Conservation (phyloP, 2,797 vertebrate genomes). For the Sternotherus odoratus region DNA sequence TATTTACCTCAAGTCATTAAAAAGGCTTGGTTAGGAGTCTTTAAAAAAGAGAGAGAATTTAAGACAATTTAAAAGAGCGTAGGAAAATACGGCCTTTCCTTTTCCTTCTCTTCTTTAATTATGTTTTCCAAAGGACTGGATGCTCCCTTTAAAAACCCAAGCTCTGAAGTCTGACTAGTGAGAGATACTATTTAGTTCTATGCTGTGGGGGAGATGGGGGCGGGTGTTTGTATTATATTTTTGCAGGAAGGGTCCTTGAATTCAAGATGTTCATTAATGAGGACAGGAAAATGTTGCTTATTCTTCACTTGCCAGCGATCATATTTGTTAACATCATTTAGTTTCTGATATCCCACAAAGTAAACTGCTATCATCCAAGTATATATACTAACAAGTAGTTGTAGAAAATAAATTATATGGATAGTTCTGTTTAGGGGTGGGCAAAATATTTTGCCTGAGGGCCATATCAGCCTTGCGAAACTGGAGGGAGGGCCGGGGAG, state of each 20-base stretch:
- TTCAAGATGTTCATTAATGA: background rate
- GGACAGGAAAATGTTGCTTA: background rate
- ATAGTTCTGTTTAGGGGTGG: background rate
- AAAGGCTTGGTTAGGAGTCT: background rate
- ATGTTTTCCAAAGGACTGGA: background rate
- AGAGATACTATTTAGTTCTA: background rate
- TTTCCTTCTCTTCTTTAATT: background rate
- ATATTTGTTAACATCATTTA: background rate
- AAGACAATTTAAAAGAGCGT: background rate
- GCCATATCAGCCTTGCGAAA: too few relatives aligned
- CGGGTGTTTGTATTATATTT: background rate
- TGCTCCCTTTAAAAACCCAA: background rate
- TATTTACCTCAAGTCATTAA: background rate
- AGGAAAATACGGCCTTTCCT: background rate
- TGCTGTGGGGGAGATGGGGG: background rate
- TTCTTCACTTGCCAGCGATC: background rate
- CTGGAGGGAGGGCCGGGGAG: too few relatives aligned
- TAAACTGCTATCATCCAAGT: background rate
- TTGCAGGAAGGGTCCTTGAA: background rate
- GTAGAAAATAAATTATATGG: background rate
- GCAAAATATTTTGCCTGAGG: too few relatives aligned
- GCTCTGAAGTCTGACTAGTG: background rate
- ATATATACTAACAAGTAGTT: background rate
- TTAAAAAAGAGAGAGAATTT: background rate
- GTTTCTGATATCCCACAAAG: background rate